Evolutionary conservation across 2,113 vertebrate species (phyloP).

Genomic region (Coregonus clupeaformis): DNA sequence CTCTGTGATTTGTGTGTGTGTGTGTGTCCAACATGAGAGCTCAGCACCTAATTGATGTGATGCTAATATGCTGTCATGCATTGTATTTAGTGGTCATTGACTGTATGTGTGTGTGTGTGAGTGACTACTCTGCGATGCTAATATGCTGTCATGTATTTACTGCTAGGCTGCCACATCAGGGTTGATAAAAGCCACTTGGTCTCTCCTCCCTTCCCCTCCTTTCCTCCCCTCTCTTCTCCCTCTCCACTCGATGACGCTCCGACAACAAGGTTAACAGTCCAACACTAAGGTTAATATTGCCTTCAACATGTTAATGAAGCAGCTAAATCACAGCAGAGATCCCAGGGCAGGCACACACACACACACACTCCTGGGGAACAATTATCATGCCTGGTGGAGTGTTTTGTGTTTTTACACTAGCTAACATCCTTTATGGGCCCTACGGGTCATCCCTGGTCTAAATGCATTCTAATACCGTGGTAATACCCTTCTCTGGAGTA

Average conservation of each 20-base stretch:
- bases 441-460: constrained; percentile 81
- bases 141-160: constrained; percentile 47
- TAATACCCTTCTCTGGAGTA: constrained; percentile 84
- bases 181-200: constrained; percentile 53
- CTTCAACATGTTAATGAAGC: constrained; percentile 72
- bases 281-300: constrained; percentile 73
- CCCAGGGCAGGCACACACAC: constrained; percentile 23
- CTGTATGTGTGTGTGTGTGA: constrained; percentile 1
- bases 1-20: background rate
- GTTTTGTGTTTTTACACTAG: constrained; percentile 65
- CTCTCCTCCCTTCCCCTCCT: background rate
- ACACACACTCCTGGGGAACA: constrained; percentile 34
- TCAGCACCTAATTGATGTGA: constrained; percentile 2
- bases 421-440: constrained; percentile 80
- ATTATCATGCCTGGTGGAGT: constrained; percentile 35
- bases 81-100: background rate
- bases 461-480: constrained; percentile 83
- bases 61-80: constrained; percentile 13
- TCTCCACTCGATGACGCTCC: constrained; percentile 11
- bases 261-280: constrained; percentile 64
- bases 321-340: constrained; percentile 67
- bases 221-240: background rate
- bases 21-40: background rate
- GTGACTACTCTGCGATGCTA: constrained; percentile 33
- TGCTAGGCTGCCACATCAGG: constrained; percentile 40